Evolutionary conservation across 2,888 invertebrate genomes (phyloP).

Genomic region (Sarcophaga rosellei): DNA sequence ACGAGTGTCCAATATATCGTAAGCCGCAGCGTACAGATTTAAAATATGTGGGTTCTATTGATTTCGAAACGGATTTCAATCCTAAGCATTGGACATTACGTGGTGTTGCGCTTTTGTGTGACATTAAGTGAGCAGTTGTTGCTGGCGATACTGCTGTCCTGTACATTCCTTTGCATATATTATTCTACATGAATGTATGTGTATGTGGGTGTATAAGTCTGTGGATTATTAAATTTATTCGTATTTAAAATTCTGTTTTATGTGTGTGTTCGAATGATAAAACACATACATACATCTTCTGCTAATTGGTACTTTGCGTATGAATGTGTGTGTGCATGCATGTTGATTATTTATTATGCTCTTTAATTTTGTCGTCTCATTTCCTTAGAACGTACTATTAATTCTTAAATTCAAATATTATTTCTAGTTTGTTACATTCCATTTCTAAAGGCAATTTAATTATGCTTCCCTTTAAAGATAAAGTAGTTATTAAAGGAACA

Average conservation of each 20-base stretch:
- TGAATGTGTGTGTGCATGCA: constrained; percentile 2
- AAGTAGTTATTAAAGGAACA: background rate
- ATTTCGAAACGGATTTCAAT: constrained; percentile 95
- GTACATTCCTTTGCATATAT: too few relatives aligned
- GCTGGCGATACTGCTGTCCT: too few relatives aligned
- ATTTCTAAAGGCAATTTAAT: constrained; percentile 36
- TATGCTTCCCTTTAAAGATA: background rate
- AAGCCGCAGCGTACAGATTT: constrained; percentile 97
- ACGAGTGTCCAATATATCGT: constrained; percentile 98
- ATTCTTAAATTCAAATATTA: constrained; percentile 2
- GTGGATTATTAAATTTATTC: constrained; percentile 43
- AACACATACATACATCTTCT: background rate
- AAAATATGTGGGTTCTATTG: constrained; percentile 97
- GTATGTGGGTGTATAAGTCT: constrained; percentile 35
- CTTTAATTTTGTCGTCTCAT: background rate
- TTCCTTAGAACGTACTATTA: background rate
- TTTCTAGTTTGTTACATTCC: constrained; percentile 29
- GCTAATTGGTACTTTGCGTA: background rate
- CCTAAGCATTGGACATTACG: constrained; percentile 97
- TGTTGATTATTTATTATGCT: constrained; percentile 24
- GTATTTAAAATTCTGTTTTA: background rate
- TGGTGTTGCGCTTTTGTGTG: constrained; percentile 97
- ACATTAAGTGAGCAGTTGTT: constrained; percentile 89
- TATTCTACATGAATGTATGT: background rate
- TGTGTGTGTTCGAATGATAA: constrained; percentile 41